phyloP scores from a whole-genome alignment of 2,888 invertebrate species.

The Heliconius ethilla region DNA sequence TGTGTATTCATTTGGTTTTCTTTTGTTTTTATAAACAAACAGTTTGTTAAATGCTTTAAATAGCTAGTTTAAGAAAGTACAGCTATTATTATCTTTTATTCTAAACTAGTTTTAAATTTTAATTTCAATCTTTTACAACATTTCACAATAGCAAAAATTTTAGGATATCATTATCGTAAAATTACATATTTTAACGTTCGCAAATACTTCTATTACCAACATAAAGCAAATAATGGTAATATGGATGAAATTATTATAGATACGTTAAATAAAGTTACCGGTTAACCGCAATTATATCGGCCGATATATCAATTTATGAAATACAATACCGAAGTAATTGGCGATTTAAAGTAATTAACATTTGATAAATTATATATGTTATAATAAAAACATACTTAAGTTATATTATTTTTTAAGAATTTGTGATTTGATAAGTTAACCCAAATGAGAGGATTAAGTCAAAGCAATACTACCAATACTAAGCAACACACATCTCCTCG shows the following conservation, averaged over 20 bases:
- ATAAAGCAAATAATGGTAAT: slow-evolving; percentile 36
- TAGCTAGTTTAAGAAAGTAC: no score
- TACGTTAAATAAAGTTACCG: slow-evolving; percentile 54
- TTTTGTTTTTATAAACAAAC: neutral
- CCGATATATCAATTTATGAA: slow-evolving; percentile 38
- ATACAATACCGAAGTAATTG: slow-evolving; percentile 39
- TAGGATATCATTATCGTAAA: neutral
- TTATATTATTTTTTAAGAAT: neutral
- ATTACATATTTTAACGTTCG: neutral
- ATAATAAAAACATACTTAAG: slow-evolving; percentile 10
- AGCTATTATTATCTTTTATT: neutral
- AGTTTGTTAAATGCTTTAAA: neutral
- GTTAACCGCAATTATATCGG: slow-evolving; percentile 51
- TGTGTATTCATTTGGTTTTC: slow-evolving; percentile 24
- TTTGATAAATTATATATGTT: slow-evolving; percentile 38
- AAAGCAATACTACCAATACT: neutral
- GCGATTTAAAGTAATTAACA: slow-evolving; percentile 38
- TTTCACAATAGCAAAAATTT: neutral
- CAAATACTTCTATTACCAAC: neutral
- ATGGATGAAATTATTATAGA: slow-evolving; percentile 53
- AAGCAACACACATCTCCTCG: slow-evolving; percentile 19
- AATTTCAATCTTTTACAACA: neutral
- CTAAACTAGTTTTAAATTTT: neutral
- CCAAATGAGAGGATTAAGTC: neutral
- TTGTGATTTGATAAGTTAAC: neutral